Evolutionary conservation across 2,797 vertebrate genomes (phyloP), one percentile per base, ranked within the genome.

Genomic region (Myoxocephalus aenaeus): DNA sequence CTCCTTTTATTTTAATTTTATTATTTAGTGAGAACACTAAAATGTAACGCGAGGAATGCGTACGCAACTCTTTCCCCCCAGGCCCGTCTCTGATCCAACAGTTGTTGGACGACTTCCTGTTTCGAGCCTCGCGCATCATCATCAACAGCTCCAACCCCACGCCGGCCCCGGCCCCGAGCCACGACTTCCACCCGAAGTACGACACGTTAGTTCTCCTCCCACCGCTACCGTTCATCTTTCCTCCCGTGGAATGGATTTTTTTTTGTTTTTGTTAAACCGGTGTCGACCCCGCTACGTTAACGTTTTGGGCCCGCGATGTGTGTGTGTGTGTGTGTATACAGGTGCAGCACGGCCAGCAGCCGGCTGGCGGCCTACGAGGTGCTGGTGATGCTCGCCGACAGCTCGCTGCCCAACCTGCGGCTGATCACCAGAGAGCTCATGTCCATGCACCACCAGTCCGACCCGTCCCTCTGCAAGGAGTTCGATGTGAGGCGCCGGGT

Each of bases 161-260:
- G 48, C 96, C 96, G 82, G 96, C 96, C 51, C 95, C 96, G 44
- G 95, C 97, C 50, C 95, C 97, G 79, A 98, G 96, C 89, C 97
- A 99, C 67, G 98, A 99, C 90, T 99, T 99, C 90, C 97, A 99
- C 89, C 98, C 98, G 84, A 99, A 99, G 98, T 99, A 96, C 86
- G 92, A 1, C 75, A 53, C 12, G 73, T 22, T 42, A 75, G 27
- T 63, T 36, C 17, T 34, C 1, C 44, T 46, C n/a, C 9, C 20
- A 2, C 20, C 40, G 1, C 61, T 27, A 5, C 2, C 29, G 18
- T 40, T 42, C 7, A 10, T 57, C 63, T 67, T 7, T 40, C 56
- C 8, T 25, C 1, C 40, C 5, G 13, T 15, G 12, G 6, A 9
- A 7, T 0, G 38, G 20, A 36, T 13, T 4, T 13, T 3, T 13